Base-by-base conservation (phyloP, 1,140 invertebrate species). In the Macrobrachium nipponense region DNA sequence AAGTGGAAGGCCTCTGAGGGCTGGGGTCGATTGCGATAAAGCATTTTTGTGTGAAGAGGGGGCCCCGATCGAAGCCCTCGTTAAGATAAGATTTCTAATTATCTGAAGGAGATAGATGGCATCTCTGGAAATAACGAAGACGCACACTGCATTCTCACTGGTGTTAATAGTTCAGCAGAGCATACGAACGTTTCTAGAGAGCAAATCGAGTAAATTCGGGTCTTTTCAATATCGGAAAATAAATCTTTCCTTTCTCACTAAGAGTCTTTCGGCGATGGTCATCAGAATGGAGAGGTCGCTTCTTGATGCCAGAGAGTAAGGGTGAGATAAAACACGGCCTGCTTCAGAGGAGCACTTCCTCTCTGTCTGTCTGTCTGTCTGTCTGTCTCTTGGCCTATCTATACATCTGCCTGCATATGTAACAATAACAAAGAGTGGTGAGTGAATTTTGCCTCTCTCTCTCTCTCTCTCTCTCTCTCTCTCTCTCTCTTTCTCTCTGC, bases 21-120 rank as follows among this genome's bases (percentile, higher is more conserved):
- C 72, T 44, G 15, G 51, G 72, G 72, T 73, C 72, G 36, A 51
- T 51, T 43, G 72, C 14, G 72, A 73, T 73, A 73, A 73, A 51
- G 15, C 18, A 44, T 36, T 44, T 36, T 73, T 73, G 72, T 73
- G 72, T 44, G 17, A 73, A 73, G 72, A 73, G 72, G 27, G 43
- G 43, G n/a, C 72, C 72, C 27, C 36, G 72, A 73, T 73, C 72
- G 72, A 73, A 73, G 15, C 36, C 72, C 72, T 17, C 8, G 14
- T 18, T 73, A 36, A 51, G 72, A 73, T 73, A 73, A 43, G 36
- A 73, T 73, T 44, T 51, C 51, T 73, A 44, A 73, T 73, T 17
- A 73, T 73, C 72, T 73, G 72, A 73, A 17, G 72, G 36, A 44
- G 51, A 8, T 51, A 51, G 51, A 51, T 51, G 51, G 12, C 51